A percentile compares a stretch with the other conserved stretches of the same genome.
Evolutionary conservation across 2,113 vertebrate genomes (phyloP).

Genomic region (Odobenus rosmarus): DNA sequence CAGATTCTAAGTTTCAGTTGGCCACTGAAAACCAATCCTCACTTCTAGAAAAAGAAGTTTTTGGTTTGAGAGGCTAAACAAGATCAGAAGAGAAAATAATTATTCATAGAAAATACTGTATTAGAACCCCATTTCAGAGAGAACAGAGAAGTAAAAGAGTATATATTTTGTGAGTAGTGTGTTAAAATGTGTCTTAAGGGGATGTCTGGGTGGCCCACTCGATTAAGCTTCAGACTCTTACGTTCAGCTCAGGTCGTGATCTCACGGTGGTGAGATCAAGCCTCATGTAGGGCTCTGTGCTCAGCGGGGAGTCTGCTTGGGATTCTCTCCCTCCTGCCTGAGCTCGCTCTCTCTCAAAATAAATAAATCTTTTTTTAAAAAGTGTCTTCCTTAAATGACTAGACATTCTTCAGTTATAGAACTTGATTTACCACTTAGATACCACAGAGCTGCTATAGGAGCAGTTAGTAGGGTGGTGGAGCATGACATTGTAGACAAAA

Average conservation of each 20-base stretch:
- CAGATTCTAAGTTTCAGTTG: background rate
- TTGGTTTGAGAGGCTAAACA: background rate
- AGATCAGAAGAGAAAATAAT: conserved; percentile 20
- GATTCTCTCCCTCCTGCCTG: background rate
- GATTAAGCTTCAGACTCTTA: background rate
- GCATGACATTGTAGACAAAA: background rate
- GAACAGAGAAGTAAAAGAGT: background rate
- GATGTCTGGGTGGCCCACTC: background rate
- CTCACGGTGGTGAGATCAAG: background rate
- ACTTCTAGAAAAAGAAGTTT: background rate
- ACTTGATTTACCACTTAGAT: background rate
- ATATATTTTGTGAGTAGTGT: background rate
- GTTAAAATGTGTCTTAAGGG: background rate
- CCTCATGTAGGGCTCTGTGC: background rate
- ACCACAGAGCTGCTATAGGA: background rate
- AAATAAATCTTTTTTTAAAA: background rate
- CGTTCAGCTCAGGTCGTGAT: background rate
- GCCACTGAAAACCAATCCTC: background rate
- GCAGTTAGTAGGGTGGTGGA: background rate
- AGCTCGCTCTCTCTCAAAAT: background rate
- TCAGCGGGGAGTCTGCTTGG: background rate
- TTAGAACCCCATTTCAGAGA: background rate
- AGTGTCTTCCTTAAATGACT: background rate
- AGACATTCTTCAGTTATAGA: background rate
- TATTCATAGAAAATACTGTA: background rate